Evolutionary conservation across 2,113 vertebrate genomes (phyloP), one percentile per base, ranked within the genome.

Genomic region (Lophochroa leadbeateri): DNA sequence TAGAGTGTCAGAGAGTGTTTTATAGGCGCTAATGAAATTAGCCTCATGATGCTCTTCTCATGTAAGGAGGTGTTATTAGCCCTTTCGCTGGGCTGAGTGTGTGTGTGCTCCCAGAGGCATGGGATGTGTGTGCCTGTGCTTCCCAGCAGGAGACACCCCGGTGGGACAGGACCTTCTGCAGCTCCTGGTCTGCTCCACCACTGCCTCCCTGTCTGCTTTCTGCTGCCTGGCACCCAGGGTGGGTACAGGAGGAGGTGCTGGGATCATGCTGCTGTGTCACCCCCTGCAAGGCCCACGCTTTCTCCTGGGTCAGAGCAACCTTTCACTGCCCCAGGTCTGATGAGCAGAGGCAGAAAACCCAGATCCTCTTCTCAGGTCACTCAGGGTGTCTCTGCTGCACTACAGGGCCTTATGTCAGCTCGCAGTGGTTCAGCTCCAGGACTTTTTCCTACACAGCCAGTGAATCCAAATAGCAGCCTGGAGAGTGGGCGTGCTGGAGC

Each of bases 1-100:
- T 8, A 43, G 44, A 78, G 37, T 1, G 0, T 92, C 81, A 75
- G 55, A 78, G 61, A 78, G 61, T 82, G 65, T 82, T 96, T 94
- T 87, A 89, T 47, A 37, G 76, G 37, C 2, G 0, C 65, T 93
- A 79, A 92, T 82, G 86, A 94, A 92, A 89, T 94, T 35, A 95
- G 69, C 70, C 69, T 92, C 50, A 28, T 5, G 13, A 84, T 92
- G 80, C 68, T 81, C 64, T 81, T 69, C 27, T 2, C 11, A 88
- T 72, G 50, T 35, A 57, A 77, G 68, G 64, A 39, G 57, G 43
- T 37, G 82, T 70, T 76, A 53, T 61, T 55, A 70, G 50, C 31
- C 21, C 21, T 86, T 81, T 81, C 43, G 29, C 57, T 25, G 68
- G 75, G n/a, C 58, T 70, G 63, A 58, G 53, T 2, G 6, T 5